These are phyloP conservation scores for Glossosoma conforme DNA, from an alignment of 1,140 invertebrate species.

Conservation along the genomic window DNA sequence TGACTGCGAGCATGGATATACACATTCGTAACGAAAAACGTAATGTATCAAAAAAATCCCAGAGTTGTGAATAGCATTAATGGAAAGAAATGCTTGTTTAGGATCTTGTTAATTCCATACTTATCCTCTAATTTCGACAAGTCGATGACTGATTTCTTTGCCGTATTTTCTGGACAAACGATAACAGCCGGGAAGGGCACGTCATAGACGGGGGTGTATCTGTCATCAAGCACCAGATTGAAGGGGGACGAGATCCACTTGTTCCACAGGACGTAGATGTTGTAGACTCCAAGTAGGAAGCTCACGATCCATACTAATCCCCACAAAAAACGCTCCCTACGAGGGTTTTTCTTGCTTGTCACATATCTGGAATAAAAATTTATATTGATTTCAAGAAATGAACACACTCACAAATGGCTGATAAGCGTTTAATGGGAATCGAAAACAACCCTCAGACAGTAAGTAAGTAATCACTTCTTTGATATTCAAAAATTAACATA, in stretches of 20 bases:
- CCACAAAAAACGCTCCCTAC: slow-evolving; percentile 39
- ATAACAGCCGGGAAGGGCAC: slow-evolving; percentile 45
- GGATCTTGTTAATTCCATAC: slow-evolving; percentile 5
- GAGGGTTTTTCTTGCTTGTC: slow-evolving; percentile 40
- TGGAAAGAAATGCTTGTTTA: neutral
- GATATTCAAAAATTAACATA: no score
- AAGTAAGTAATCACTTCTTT: no score
- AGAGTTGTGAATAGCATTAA: neutral
- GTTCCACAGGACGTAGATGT: slow-evolving; percentile 38
- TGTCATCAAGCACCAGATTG: slow-evolving; percentile 43
- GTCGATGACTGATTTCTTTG: slow-evolving; percentile 36
- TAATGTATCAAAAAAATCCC: neutral
- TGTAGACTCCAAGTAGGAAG: slow-evolving; percentile 38
- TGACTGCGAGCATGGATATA: no score
- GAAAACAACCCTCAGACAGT: no score
- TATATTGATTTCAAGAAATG: no score
- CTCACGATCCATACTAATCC: slow-evolving; percentile 39
- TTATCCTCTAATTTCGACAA: slow-evolving; percentile 9
- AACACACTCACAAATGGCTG: no score
- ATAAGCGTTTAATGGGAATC: no score
- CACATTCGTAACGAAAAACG: no score
- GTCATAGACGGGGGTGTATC: slow-evolving; percentile 45
- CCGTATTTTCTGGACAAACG: slow-evolving; percentile 42
- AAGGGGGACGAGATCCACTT: slow-evolving; percentile 43
- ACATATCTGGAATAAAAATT: slow-evolving; percentile 38